Base-by-base conservation (phyloP, 2,888 invertebrate species). In the Eupithecia pulchellata region DNA sequence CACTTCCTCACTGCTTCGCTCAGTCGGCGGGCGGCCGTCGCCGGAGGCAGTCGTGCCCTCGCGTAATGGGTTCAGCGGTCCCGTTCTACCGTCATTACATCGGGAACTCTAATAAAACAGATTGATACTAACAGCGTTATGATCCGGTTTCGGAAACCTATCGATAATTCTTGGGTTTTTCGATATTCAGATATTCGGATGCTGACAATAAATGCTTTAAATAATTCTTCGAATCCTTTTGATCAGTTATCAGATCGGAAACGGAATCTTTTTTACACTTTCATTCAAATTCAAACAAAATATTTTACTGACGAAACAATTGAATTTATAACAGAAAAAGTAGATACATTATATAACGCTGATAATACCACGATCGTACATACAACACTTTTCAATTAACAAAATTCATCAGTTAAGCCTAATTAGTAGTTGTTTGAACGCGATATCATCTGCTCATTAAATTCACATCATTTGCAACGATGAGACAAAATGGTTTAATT, bases 1-100 rank as follows among this genome's bases (percentile, higher is more conserved):
- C 75, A 90, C 89, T 89, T 89, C 89, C 87, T 89, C 90, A 91
- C 90, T 91, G 85, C 85, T 84, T 82, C 85, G 86, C 87, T 89
- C 90, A 91, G 90, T 91, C 86, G 87, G 85, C 82, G 86, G 86
- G 80, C 84, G 86, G 81, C 85, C 81, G 86, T 81, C 81, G 91
- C 91, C 87, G 81, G 83, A 80, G 88, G 86, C 89, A 84, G 90
- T 91, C 91, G 91, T 92, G 91, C 82, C 81, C 82, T 81, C 78
- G 78, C 79, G 82, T 90, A 91, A 91, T 91, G 86, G 87, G 84
- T 84, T 87, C 84, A 84, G 79, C 77, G 82, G 84, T 86, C 85
- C 86, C 88, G 86, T 86, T 85, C 81, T 76, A 81, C 78, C 82
- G 79, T 82, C 84, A 81, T 84, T 85, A 81, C 79, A 80, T 79